A percentile compares a stretch with the other conserved stretches of the same genome.
These are phyloP conservation scores for Epirrhoe alternata DNA, from an alignment of 2,888 invertebrate species.

Conservation along the genomic window DNA sequence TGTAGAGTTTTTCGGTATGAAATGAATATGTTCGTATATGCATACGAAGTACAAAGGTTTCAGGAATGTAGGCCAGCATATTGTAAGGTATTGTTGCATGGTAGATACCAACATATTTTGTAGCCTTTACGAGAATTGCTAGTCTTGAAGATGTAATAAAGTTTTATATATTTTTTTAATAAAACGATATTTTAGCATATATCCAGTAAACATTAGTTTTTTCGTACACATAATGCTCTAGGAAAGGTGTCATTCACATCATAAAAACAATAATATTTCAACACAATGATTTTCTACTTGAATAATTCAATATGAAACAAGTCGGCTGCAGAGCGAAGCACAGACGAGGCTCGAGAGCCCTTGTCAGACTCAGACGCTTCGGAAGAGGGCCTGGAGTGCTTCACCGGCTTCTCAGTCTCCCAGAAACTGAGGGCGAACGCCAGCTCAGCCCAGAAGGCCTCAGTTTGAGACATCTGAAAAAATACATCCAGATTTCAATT, in stretches of 20 bases:
- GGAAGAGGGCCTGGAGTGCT: slow-evolving; percentile 72
- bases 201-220: not conserved
- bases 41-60: too few species aligned
- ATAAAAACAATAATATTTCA: not conserved
- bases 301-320: slow-evolving; percentile 65
- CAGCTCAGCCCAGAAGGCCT: slow-evolving; percentile 89
- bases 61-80: too few species aligned
- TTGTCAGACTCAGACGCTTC: slow-evolving; percentile 57
- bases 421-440: slow-evolving; percentile 90
- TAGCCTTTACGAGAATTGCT: too few species aligned
- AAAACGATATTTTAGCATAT: not conserved
- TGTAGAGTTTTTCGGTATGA: too few species aligned
- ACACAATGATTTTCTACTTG: slow-evolving; percentile 29
- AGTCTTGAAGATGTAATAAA: not conserved
- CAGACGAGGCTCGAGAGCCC: slow-evolving; percentile 72
- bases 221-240: not conserved
- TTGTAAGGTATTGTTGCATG: too few species aligned
- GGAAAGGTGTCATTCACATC: too few species aligned
- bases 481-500: not conserved
- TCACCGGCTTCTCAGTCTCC: slow-evolving; percentile 89
- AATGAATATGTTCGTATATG: too few species aligned
- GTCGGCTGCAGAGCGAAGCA: slow-evolving; percentile 73
- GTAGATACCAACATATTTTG: too few species aligned
- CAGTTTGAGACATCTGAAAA: slow-evolving; percentile 87
- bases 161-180: not conserved